Conservation (phyloP, 2,113 vertebrate species). For the Petrocephalus zakoni region DNA sequence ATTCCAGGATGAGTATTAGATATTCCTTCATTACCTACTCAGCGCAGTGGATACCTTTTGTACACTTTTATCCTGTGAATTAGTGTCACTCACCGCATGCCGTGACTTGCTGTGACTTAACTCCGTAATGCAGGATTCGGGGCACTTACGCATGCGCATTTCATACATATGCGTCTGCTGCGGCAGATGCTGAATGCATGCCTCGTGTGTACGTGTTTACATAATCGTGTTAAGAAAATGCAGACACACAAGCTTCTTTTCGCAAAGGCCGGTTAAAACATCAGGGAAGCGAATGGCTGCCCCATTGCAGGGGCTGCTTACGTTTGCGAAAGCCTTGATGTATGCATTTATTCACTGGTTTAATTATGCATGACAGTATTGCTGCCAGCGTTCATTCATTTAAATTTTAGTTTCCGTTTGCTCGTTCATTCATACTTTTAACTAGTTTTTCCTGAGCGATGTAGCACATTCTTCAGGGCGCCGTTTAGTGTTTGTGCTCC, state of each 20-base stretch:
- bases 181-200: neutral
- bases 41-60: neutral
- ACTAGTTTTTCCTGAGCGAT: neutral
- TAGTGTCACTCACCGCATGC: neutral
- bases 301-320: neutral
- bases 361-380: slow-evolving; percentile 19
- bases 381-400: neutral
- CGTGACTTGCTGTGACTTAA: neutral
- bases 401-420: neutral
- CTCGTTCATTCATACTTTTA: neutral
- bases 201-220: neutral
- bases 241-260: neutral
- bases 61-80: neutral
- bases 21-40: neutral
- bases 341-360: slow-evolving; percentile 5
- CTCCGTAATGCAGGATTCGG: neutral
- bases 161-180: neutral
- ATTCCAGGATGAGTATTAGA: neutral
- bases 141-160: neutral
- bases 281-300: neutral
- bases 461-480: neutral
- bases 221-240: neutral
- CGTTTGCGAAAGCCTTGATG: neutral
- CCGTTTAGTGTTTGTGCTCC: neutral
- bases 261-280: neutral